Conservation (phyloP, 2,888 invertebrate genomes). For the Heliconius cydno region DNA sequence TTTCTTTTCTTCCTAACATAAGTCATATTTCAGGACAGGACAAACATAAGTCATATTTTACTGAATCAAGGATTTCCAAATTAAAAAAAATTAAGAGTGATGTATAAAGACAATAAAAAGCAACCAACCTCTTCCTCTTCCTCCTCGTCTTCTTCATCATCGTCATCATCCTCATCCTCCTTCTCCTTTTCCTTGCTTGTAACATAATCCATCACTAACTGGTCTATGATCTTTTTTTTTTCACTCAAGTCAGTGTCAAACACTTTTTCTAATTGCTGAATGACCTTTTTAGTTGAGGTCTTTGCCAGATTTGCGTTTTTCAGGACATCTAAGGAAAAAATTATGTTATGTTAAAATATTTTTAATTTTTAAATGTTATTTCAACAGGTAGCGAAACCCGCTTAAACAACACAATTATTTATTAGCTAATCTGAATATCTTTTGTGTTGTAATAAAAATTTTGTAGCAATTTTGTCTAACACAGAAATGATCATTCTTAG, state of each 20-base stretch:
- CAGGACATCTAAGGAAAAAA: constrained; percentile 86
- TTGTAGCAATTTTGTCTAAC: too few species aligned
- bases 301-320: constrained; percentile 93
- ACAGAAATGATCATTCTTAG: too few species aligned
- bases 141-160: constrained; percentile 41
- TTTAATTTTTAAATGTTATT: too few species aligned
- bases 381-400: background rate
- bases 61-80: too few species aligned
- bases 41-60: too few species aligned
- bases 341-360: too few species aligned
- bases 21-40: too few species aligned
- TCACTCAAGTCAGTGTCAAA: constrained; percentile 89
- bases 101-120: background rate
- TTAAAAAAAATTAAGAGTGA: too few species aligned
- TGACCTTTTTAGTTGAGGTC: constrained; percentile 94
- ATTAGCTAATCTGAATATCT: background rate
- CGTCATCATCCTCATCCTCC: constrained; percentile 69
- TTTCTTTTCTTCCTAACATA: constrained; percentile 79
- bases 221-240: constrained; percentile 94
- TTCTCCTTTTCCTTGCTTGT: constrained; percentile 67
- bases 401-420: background rate
- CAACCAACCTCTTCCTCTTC: constrained; percentile 44
- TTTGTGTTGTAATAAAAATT: background rate
- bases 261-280: constrained; percentile 92
- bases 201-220: constrained; percentile 91